phyloP scores from a whole-genome alignment of 2,888 invertebrate species.

The Parapristionchus giblindavisi region DNA sequence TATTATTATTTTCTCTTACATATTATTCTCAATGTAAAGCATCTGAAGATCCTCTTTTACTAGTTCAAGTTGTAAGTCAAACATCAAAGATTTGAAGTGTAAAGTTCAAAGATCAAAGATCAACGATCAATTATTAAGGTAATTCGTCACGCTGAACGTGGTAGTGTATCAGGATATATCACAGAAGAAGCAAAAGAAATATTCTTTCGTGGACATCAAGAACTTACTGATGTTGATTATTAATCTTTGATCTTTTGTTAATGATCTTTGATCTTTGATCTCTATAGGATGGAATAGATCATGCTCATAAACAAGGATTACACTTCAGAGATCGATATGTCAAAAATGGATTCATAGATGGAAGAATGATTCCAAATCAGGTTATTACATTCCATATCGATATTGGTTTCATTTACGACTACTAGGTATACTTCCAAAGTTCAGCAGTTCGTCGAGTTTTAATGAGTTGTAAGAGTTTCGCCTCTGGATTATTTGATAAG shows the following conservation, averaged over 20 bases:
- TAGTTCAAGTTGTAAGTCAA: no score
- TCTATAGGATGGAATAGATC: constrained; percentile 21
- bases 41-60: no score
- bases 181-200: background rate
- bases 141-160: constrained; percentile 17
- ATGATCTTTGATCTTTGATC: background rate
- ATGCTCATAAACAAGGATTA: constrained; percentile 1
- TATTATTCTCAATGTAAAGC: no score
- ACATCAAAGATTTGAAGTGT: no score
- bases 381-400: background rate
- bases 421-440: constrained; percentile 25
- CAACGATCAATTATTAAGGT: background rate
- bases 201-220: constrained; percentile 13
- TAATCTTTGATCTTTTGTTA: background rate
- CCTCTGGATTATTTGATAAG: constrained; percentile 17
- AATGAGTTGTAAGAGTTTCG: constrained; percentile 28
- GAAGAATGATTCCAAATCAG: background rate
- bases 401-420: background rate
- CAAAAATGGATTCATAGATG: background rate
- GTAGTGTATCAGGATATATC: constrained; percentile 18
- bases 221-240: constrained; percentile 20
- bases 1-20: no score
- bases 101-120: no score
- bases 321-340: constrained; percentile 11
- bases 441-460: constrained; percentile 4